Evolutionary conservation across 2,113 vertebrate genomes (phyloP).

Genomic region (Poeciliopsis prolifica): DNA sequence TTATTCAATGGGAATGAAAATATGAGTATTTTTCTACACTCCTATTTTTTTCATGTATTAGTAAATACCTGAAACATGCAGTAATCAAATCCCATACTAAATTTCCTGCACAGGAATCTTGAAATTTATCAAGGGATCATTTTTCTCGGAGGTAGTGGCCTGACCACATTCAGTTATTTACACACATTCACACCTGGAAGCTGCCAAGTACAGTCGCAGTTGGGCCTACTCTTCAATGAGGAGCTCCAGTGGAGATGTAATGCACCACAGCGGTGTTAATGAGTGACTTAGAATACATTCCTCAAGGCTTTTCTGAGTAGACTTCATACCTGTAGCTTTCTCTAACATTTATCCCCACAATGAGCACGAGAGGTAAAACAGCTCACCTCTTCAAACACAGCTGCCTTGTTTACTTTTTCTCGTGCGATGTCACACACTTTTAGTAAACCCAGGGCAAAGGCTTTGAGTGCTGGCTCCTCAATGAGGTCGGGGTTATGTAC

Average conservation of each 20-base stretch:
- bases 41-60: neutral
- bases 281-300: neutral
- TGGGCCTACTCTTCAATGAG: neutral
- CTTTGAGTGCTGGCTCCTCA: conserved; percentile 96
- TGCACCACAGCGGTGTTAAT: neutral
- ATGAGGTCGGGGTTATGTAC: conserved; percentile 98
- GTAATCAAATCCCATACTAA: neutral
- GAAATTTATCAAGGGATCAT: neutral
- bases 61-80: neutral
- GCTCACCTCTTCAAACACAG: conserved; percentile 96
- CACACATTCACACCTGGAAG: conserved; percentile 9
- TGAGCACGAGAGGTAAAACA: neutral
- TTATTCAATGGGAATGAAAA: neutral
- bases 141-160: neutral
- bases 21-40: neutral
- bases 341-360: neutral
- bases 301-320: neutral
- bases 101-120: neutral
- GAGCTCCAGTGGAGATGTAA: neutral
- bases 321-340: neutral
- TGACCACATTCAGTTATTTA: neutral
- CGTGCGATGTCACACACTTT: conserved; percentile 98
- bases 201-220: neutral
- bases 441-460: conserved; percentile 95
- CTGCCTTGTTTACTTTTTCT: conserved; percentile 99